A percentile compares a stretch with the other conserved stretches of the same genome.
Evolutionary conservation across 2,888 invertebrate species (phyloP).

Genomic region (Erynnis tages): DNA sequence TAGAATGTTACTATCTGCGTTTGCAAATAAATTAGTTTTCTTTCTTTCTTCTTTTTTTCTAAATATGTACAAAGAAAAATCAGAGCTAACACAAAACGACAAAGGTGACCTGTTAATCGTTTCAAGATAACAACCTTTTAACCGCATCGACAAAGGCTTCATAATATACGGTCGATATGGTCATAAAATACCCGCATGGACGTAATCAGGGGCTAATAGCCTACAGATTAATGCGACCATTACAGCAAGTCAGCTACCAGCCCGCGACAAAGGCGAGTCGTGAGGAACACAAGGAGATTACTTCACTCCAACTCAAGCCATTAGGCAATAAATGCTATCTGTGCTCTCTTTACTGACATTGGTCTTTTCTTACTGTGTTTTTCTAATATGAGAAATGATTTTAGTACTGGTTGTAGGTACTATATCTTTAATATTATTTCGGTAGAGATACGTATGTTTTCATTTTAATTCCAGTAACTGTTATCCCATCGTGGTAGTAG

Average conservation of each 20-base stretch:
- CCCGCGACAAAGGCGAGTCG: conserved; percentile 53
- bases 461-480: no score
- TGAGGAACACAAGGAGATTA: conserved; percentile 40
- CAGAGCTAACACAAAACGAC: no score
- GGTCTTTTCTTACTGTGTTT: neutral
- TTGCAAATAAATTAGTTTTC: no score
- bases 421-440: no score
- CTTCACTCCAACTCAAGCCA: conserved; percentile 32
- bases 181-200: conserved; percentile 37
- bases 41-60: no score
- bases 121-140: conserved; percentile 8
- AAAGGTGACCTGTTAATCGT: neutral
- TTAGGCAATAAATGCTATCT: conserved; percentile 31
- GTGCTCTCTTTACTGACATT: conserved; percentile 28
- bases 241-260: conserved; percentile 42
- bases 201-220: conserved; percentile 45
- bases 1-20: no score
- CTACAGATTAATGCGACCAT: conserved; percentile 50
- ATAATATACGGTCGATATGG: conserved; percentile 14
- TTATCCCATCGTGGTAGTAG: no score
- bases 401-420: no score
- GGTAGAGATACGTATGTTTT: no score
- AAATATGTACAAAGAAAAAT: no score
- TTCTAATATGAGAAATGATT: no score
- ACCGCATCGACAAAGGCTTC: conserved; percentile 12